phyloP scores from a whole-genome alignment of 1,140 invertebrate genomes.

The Hylaeus anthracinus region DNA sequence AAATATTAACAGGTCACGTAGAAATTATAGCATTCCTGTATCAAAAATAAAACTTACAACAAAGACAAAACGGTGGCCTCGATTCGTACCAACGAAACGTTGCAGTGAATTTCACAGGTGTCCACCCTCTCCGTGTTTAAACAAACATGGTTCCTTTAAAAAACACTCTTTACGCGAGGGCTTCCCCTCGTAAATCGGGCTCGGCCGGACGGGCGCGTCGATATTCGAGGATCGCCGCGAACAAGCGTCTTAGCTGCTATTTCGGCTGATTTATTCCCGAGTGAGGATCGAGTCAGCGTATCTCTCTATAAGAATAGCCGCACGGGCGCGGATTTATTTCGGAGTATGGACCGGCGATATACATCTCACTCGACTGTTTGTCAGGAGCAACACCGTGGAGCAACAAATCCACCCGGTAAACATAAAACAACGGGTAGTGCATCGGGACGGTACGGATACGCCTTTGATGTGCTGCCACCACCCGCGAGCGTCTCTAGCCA shows the following conservation, averaged over 20 bases:
- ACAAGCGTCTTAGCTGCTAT: neutral
- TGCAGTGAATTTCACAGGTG: no score
- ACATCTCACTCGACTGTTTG: conserved; percentile 21
- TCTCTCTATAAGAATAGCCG: conserved; percentile 1
- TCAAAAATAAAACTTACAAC: no score
- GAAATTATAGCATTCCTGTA: no score
- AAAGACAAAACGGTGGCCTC: no score
- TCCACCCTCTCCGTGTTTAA: no score
- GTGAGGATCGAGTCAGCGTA: neutral
- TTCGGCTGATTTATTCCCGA: neutral
- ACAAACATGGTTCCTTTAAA: no score
- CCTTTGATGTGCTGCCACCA: conserved; percentile 64
- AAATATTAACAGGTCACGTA: no score
- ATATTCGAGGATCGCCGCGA: neutral
- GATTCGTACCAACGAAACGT: no score
- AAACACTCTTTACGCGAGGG: no score
- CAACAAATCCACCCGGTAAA: conserved; percentile 60
- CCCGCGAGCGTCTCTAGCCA: conserved; percentile 43
- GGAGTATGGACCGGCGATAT: conserved; percentile 16
- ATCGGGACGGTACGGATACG: conserved; percentile 45
- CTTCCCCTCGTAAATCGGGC: no score
- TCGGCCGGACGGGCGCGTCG: neutral
- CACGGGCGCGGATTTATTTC: conserved; percentile 39
- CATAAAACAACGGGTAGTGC: conserved; percentile 56
- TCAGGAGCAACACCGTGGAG: conserved; percentile 32